phyloP scores from a whole-genome alignment of 2,888 invertebrate genomes.

The Cerastis rubricosa region DNA sequence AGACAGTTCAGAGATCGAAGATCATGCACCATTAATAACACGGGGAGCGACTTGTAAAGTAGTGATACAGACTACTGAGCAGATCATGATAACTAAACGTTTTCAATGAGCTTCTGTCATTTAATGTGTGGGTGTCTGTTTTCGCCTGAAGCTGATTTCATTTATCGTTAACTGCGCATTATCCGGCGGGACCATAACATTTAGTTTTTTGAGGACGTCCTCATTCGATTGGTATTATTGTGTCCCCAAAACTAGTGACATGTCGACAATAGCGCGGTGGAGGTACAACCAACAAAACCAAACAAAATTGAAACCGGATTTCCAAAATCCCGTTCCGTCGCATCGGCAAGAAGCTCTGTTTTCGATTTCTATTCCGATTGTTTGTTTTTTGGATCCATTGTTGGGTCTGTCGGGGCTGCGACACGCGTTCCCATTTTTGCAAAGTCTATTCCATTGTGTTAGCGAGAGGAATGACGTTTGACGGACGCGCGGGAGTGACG shows the following conservation, averaged over 20 bases:
- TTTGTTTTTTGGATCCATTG: constrained; percentile 89
- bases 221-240: constrained; percentile 72
- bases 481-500: constrained; percentile 80
- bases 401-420: constrained; percentile 82
- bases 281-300: constrained; percentile 79
- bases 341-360: constrained; percentile 88
- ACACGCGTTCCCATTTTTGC: constrained; percentile 89
- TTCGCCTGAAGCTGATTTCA: constrained; percentile 12
- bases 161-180: constrained; percentile 24
- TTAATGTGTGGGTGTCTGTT: not conserved
- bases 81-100: not conserved
- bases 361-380: constrained; percentile 90
- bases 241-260: constrained; percentile 71
- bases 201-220: constrained; percentile 51
- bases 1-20: constrained; percentile 14
- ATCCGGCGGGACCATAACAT: constrained; percentile 22
- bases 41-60: not conserved
- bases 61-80: not conserved
- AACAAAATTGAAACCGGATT: constrained; percentile 88
- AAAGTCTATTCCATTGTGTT: constrained; percentile 88
- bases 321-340: constrained; percentile 89
- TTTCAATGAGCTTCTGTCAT: not conserved
- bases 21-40: constrained; percentile 14
- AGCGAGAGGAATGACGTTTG: constrained; percentile 85
- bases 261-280: constrained; percentile 79